phyloP scores from a whole-genome alignment of 2,113 vertebrate genomes.

The Tauraco erythrolophus region DNA sequence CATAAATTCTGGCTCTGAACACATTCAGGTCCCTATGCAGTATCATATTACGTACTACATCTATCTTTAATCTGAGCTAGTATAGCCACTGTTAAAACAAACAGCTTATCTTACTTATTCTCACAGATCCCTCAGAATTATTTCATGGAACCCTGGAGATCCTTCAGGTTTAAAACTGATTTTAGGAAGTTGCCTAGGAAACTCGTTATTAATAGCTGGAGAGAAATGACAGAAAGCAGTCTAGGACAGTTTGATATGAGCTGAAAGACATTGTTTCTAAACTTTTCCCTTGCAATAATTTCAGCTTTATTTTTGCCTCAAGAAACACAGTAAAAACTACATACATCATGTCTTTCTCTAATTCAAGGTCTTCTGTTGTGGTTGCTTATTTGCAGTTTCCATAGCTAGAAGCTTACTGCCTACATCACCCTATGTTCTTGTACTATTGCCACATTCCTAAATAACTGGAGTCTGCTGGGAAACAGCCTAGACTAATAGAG shows the following conservation, averaged over 20 bases:
- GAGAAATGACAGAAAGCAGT: background rate
- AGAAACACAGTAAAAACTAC: background rate
- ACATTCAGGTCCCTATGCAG: rapidly evolving
- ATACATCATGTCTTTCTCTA: background rate
- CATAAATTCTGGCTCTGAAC: background rate
- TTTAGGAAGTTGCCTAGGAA: background rate
- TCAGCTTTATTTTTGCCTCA: background rate
- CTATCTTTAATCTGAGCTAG: background rate
- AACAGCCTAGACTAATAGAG: background rate
- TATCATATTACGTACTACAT: background rate
- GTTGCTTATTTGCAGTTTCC: background rate
- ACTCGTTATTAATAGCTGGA: background rate
- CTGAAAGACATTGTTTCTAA: background rate
- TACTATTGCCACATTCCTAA: background rate
- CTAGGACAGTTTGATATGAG: background rate
- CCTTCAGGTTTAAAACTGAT: background rate
- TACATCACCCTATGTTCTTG: background rate
- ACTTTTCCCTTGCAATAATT: background rate
- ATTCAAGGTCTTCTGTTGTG: background rate
- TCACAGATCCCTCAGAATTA: background rate
- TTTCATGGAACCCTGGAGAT: background rate
- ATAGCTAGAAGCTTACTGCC: background rate
- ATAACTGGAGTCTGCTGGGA: background rate
- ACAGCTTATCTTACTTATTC: background rate
- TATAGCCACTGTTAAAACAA: background rate